Base-by-base conservation (phyloP, 2,797 vertebrate genomes). In the Molossus alvarezi region DNA sequence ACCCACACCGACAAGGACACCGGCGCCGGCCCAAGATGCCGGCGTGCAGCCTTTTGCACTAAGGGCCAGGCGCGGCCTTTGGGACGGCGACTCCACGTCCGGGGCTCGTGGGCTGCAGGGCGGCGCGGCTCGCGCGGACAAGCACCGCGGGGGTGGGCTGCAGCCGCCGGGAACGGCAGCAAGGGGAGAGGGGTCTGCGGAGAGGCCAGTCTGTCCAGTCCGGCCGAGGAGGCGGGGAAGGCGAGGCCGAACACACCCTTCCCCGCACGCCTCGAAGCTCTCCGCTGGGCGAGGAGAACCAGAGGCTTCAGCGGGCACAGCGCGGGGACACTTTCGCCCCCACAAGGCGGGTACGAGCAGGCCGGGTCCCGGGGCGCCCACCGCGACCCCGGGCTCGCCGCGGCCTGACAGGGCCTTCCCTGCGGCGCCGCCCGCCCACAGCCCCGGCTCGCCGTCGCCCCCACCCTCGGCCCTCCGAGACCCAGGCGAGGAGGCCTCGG, bases 211-310 rank as follows among this genome's bases (percentile, higher is more conserved):
- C 53, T 7, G 77, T 25, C 80, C 67, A 0, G 87, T 41, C 20
- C 67, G 7, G 86, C 37, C 90, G 20, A 80, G n/a, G 91, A 89
- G 81, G 95, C 92, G 80, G 88, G 96, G 88, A 94, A 87, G 95
- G 82, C 64, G 79, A 80, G 53, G 62, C 94, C 58, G 86, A 83
- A 71, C 64, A 94, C 95, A 57, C 25, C 95, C 97, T 96, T 77
- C 83, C 1, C 64, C 79, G 95, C 80, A 14, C 88, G 9, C 79
- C 45, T 41, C 91, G 69, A 33, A 17, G 82, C 41, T 6, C 55
- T 25, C 27, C 21, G 29, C 85, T 0, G 23, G 62, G 55, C 65
- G 6, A 71, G 73, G 48, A 48, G 65, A 20, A 1, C 62, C 29
- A 1, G 51, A 27, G 17, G 11, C 72, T 18, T 0, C 4, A 20